phyloP scores from a whole-genome alignment of 2,113 vertebrate genomes.

The Larimichthys polyactis region DNA sequence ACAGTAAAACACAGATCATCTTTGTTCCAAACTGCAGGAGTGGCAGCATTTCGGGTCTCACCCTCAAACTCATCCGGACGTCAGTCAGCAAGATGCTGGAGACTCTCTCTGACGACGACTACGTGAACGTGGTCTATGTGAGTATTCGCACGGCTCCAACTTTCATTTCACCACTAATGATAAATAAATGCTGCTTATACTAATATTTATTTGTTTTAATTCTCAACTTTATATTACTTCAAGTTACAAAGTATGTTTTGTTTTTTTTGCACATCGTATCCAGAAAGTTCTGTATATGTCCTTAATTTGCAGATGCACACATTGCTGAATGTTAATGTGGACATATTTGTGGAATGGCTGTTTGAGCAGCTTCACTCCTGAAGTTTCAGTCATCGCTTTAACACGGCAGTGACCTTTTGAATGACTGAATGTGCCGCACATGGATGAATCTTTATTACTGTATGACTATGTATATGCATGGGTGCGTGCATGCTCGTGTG shows the following conservation, averaged over 20 bases:
- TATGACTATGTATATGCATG: slow-evolving; percentile 12
- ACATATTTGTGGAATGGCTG: slow-evolving; percentile 11
- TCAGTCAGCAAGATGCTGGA: slow-evolving; percentile 96
- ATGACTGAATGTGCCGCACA: slow-evolving; percentile 37
- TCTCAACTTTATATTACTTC: not conserved
- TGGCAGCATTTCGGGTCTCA: slow-evolving; percentile 95
- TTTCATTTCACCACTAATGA: not conserved
- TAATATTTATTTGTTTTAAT: too few relatives aligned
- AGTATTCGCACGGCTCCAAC: slow-evolving; percentile 78
- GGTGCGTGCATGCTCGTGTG: slow-evolving; percentile 20
- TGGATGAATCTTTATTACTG: slow-evolving; percentile 50
- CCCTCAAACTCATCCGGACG: slow-evolving; percentile 91
- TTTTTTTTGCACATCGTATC: not conserved
- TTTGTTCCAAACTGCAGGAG: slow-evolving; percentile 84
- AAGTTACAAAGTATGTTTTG: not conserved
- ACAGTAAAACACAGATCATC: not conserved
- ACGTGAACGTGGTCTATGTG: slow-evolving; percentile 95
- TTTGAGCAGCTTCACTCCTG: slow-evolving; percentile 1
- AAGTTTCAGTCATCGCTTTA: slow-evolving; percentile 37
- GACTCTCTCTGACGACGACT: slow-evolving; percentile 96
- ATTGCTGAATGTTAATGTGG: slow-evolving; percentile 36
- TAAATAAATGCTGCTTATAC: not conserved
- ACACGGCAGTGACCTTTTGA: slow-evolving; percentile 48
- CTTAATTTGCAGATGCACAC: not conserved
- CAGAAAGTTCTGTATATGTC: not conserved